A percentile compares a stretch with the other conserved stretches of the same genome.
Evolutionary conservation across 2,797 vertebrate genomes (phyloP).

Genomic region (Cryptoprocta ferox): DNA sequence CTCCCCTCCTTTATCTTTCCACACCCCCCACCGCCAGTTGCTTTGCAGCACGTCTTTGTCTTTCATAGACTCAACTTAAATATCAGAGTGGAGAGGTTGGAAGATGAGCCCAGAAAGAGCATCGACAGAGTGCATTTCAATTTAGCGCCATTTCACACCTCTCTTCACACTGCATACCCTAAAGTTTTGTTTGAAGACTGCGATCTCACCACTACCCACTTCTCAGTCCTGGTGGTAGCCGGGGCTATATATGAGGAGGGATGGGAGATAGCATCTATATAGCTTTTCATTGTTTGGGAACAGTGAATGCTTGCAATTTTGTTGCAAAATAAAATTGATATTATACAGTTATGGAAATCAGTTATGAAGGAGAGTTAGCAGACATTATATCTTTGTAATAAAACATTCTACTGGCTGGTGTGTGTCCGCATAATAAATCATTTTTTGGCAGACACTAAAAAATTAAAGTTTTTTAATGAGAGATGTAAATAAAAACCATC

Average conservation of each 20-base stretch:
- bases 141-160: not conserved
- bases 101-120: not conserved
- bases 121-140: not conserved
- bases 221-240: not conserved
- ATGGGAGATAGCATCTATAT: not conserved
- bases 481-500: constrained; percentile 39
- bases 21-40: not conserved
- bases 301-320: not conserved
- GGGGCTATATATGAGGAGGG: not conserved
- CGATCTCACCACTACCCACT: not conserved
- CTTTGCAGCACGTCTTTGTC: not conserved
- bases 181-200: not conserved
- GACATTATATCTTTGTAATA: constrained; percentile 40
- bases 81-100: not conserved
- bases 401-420: not conserved
- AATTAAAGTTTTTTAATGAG: constrained; percentile 39
- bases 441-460: constrained; percentile 9
- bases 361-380: not conserved
- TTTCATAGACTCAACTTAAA: not conserved
- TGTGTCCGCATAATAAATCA: not conserved
- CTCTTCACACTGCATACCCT: not conserved
- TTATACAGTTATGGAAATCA: constrained; percentile 17
- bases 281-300: not conserved
- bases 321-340: constrained; percentile 47
- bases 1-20: not conserved